Base-by-base conservation (phyloP, 2,888 invertebrate species). In the Oeneis ivallda region DNA sequence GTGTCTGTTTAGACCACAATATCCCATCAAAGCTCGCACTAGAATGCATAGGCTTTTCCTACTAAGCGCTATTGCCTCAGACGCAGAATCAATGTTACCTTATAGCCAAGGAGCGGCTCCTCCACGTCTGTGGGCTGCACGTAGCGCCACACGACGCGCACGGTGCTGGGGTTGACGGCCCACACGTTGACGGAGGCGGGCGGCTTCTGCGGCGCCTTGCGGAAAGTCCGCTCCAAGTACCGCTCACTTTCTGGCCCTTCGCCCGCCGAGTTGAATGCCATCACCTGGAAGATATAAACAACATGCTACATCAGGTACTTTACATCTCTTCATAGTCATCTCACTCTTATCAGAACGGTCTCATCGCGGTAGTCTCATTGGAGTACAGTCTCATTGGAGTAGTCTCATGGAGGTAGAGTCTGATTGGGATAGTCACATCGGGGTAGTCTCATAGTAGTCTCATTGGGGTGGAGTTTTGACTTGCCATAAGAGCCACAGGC, bases 181-280 rank as follows among this genome's bases (percentile, higher is more conserved):
- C 93, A 94, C 0, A 98, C 95, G 76, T 95, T 94, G 2, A 99
- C 98, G 8, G 98, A 96, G 1, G 98, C 97, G 1, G 99, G 99
- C 26, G 98, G 98, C 85, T 97, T 97, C 81, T 97, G 96, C 0
- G 99, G 99, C 6, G 98, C 98, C 88, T 96, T 97, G 62, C 97
- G 94, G 86, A 94, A 97, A 10, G 98, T 98, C 68, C 97, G 94
- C 85, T 98, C 97, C 70, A 96, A 87, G 81, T 94, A 97, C 50
- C 96, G 93, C 92, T 98, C 98, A 88, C 98, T 98, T 83, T 98
- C 98, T 0, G 98, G 97, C 4, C 98, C 98, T 85, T 98, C 98
- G 1, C 99, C 99, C 4, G 98, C 99, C 0, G 96, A 94, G 90
- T 99, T 99, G 79, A 97, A 98, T 0, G 97, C 98, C 97, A 98